phyloP scores from a whole-genome alignment of 2,888 invertebrate genomes.

The Geotrupes spiniger region DNA sequence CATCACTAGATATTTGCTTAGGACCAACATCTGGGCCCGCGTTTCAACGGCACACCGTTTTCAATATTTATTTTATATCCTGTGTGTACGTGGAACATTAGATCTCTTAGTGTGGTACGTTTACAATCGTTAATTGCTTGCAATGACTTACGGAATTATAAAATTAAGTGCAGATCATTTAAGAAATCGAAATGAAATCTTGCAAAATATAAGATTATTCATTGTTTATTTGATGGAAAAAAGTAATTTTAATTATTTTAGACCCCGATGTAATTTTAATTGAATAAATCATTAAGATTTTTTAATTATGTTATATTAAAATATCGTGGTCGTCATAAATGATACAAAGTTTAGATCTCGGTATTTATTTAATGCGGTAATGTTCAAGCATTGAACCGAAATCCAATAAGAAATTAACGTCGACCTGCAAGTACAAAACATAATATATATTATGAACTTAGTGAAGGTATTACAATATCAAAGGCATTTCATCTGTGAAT shows the following conservation, averaged over 20 bases:
- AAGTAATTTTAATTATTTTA: too few relatives aligned
- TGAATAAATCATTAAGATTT: too few relatives aligned
- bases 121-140: background rate
- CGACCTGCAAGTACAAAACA: conserved; percentile 33
- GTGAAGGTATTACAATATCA: conserved; percentile 50
- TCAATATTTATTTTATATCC: conserved; percentile 3
- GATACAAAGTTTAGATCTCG: too few relatives aligned
- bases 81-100: background rate
- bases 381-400: conserved; percentile 20
- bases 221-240: too few relatives aligned
- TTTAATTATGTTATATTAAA: too few relatives aligned
- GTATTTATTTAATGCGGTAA: conserved; percentile 2
- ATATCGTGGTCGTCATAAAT: too few relatives aligned
- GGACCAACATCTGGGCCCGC: conserved; percentile 19
- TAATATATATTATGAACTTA: conserved; percentile 48
- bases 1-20: conserved; percentile 31
- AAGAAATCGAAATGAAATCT: background rate
- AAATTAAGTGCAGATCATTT: too few relatives aligned
- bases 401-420: conserved; percentile 28
- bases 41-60: background rate
- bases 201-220: background rate
- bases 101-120: background rate
- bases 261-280: too few relatives aligned
- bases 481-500: conserved; percentile 49
- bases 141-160: too few relatives aligned